Base-by-base conservation (phyloP, 2,888 invertebrate genomes). In the Torymus aiolomorphi region DNA sequence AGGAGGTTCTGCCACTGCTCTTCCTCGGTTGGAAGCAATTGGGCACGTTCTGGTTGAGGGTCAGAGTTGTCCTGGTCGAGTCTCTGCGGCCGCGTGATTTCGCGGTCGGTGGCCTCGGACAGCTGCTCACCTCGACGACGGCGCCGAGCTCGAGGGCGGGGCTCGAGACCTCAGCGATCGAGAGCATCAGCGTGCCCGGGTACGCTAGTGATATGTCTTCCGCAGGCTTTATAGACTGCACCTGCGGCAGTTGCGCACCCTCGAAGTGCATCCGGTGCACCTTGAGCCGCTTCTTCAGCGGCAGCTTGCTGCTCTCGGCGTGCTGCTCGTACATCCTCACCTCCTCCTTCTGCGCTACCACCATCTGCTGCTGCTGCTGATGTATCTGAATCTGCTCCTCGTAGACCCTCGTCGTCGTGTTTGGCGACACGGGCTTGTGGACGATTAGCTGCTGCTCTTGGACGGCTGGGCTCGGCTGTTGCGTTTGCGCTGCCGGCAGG, bases 271-370 rank as follows among this genome's bases (percentile, higher is more conserved):
- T 86, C 18, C 84, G 83, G 14, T 86, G 86, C 2, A 86, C 88
- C 61, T 87, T 89, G 16, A 88, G 79, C 57, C 90, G 84, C 75
- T 90, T 90, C 70, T 90, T 90, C 14, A 89, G 80, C 4, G 90
- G 90, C 63, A 90, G 73, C 63, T 88, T 89, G 8, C 42, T 42
- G 42, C 8, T 42, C 1, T 42, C 42, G 8, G 42, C 42, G 42
- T 42, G 42, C 42, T 42, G 5, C 42, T 42, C 42, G 42, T 42
- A 42, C 42, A 42, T 42, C 42, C 42, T 42, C 8, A 42, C 8
- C 8, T 42, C 8, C 8, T 42, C 8, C 42, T 42, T 3, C 8
- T 2, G 31, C 5, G 5, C 4, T 4, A 2, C 4, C 5, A 31
- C 5, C 3, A n/a, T n/a, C n/a, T n/a, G n/a, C n/a, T 42, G 31